Conservation (phyloP, 2,888 invertebrate genomes). For the Hetaerina titia region DNA sequence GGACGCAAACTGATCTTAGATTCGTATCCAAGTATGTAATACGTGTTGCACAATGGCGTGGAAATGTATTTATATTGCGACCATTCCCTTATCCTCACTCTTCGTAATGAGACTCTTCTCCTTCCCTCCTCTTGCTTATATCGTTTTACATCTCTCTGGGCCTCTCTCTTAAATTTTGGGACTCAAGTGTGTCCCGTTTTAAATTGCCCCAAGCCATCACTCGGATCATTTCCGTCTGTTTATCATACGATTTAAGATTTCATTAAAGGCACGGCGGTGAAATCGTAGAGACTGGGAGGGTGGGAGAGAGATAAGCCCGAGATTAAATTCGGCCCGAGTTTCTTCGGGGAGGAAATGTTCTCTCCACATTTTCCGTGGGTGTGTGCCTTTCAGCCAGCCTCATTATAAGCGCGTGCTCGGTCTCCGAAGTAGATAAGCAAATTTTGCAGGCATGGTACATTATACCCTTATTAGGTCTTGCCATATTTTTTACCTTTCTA, state of each 20-base stretch:
- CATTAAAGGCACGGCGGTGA: background rate
- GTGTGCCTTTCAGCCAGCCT: background rate
- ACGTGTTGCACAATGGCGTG: background rate
- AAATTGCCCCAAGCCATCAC: background rate
- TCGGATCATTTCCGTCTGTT: background rate
- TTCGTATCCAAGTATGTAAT: too few relatives aligned
- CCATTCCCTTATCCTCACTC: background rate
- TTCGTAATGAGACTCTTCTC: background rate
- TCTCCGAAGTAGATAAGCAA: background rate
- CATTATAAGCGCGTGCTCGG: background rate
- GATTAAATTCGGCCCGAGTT: background rate
- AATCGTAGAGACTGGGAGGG: background rate
- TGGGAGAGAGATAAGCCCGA: background rate
- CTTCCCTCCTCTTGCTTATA: background rate
- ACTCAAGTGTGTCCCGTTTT: background rate
- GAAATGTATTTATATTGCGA: background rate
- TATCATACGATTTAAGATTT: constrained; percentile 11
- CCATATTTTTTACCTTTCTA: background rate
- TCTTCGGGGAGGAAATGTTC: background rate
- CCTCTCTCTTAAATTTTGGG: background rate
- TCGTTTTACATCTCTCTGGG: background rate
- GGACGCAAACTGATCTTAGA: too few relatives aligned
- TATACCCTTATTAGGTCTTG: background rate
- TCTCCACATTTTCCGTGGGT: background rate
- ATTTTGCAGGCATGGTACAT: background rate